Base-by-base conservation (phyloP, 2,113 vertebrate species). In the Heteronetta atricapilla region DNA sequence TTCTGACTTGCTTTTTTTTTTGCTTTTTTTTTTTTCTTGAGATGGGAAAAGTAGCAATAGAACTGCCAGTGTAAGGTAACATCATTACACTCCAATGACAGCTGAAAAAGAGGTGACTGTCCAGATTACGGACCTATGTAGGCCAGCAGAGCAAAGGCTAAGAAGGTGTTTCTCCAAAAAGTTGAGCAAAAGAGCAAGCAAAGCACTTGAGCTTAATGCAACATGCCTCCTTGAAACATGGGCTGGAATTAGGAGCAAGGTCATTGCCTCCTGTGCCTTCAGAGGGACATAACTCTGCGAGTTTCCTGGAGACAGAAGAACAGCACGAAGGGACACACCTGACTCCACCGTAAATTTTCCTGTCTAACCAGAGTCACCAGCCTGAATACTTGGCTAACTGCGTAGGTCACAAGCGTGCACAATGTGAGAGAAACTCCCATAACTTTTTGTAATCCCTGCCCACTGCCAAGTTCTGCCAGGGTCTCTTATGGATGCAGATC, bases 341-440 rank as follows among this genome's bases (percentile, higher is more conserved):
- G 87, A 38, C 78, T 58, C 90, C 15, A 15, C n/a, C 75, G 55
- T 94, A 78, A 92, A 85, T 93, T 82, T 36, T 88, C 74, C 62
- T 95, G 95, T 92, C 77, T 52, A 40, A 22, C 58, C 2, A 0
- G 68, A 46, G 29, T 60, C 73, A 20, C 69, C 17, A 50, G 89
- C 40, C 46, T 93, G 88, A 94, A n/a, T 48, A 34, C 28, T 48
- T 53, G 69, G 81, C 77, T 75, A 20, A n/a, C 26, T n/a, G 40
- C 2, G 0, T 46, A 58, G 44, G 59, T 88, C 83, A 84, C 5
- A 6, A 29, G 28, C 31, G 62, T 2, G 8, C 46, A 40, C 38
- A 79, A 13, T 40, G 7, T 5, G 29, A 94, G n/a, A 23, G 14
- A 58, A 76, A 42, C 29, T 26, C 25, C 31, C 12, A 0, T 4